Evolutionary conservation across 2,888 invertebrate genomes (phyloP), one percentile per base, ranked within the genome.

Genomic region (Hyposoter didymator): DNA sequence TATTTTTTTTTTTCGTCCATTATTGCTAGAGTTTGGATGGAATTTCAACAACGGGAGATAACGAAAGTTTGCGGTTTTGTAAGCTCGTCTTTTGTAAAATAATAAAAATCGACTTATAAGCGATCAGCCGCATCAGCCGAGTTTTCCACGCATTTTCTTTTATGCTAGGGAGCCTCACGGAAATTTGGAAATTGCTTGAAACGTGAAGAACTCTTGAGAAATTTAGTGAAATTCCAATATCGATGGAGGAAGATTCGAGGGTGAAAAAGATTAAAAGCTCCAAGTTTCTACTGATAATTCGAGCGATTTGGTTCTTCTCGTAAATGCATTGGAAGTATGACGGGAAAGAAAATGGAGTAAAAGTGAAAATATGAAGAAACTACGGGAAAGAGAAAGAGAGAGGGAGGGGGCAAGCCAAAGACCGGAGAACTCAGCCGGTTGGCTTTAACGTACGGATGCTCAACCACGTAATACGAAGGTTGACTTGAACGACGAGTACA

Each of bases 371-470:
- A 47, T 78, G 84, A 78, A 87, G 39, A 66, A 17, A 78, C 78
- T 55, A 75, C 28, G 69, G 66, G 66, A 32, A 45, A 32, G 67
- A 82, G 75, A 75, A 12, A 10, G 67, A 62, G 39, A 47, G 47
- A 47, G 70, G 35, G 35, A 35, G 7, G 5, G 39, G 8, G 39
- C 35, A 5, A 49, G 39, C 22, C 49, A 52, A 64, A 72, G 52
- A 78, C 69, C 82, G 69, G 59, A 74, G 52, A 72, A 80, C 55
- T 80, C 32, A 66, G 74, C 43, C 22, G 75, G 74, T 79, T 45
- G 69, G 89, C 86, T 83, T 87, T 82, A 88, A 86, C 87, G 87
- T 86, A 87, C 84, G 84, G 88, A 86, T 86, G 80, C 85, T 78
- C 74, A 87, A 86, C 85, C 87, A 87, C 87, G 62, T 87, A 82